Base-by-base conservation (phyloP, 1,140 invertebrate species). In the Sarcophaga peregrina region DNA sequence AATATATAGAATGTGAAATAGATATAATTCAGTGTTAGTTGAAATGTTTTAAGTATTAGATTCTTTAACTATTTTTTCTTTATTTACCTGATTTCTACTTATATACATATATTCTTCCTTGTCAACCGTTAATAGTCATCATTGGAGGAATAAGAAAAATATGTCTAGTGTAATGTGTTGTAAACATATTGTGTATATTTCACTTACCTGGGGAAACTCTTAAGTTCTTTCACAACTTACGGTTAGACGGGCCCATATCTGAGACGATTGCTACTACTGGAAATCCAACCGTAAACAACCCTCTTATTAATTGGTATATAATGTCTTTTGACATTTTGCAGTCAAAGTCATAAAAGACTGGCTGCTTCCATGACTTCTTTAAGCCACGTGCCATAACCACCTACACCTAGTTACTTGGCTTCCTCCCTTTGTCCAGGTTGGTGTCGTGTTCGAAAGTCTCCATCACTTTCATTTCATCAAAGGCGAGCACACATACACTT, bases 311-410 rank as follows among this genome's bases (percentile, higher is more conserved):
- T 5, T 48, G n/a, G 13, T 15, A 75, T n/a, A 76, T 3, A 9
- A 76, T 47, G 17, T 76, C 74, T 9, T 76, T 48, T 46, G 74
- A 47, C 13, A 76, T 76, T n/a, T 76, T 48, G 9, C 74, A 76
- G n/a, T 76, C 74, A 3, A 76, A 76, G 2, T 48, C 84, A 20
- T 62, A 84, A 50, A 48, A 85, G 8, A 85, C 68, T 0, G 84
- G 84, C 20, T 85, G 85, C 15, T 84, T 85, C 84, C 84, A 85
- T 1, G 74, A 82, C 20, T 80, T 83, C 17, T 83, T 85, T 8
- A 85, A 78, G 5, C 84, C 82, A n/a, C 83, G 83, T 17, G 75
- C 81, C 13, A 84, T 83, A 8, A 80, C 78, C n/a, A n/a, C n/a
- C n/a, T n/a, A n/a, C 20, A 85, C 84, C 11, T 62, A 82, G 17